Evolutionary conservation across 2,113 vertebrate genomes (phyloP).

Genomic region (Narcine bancroftii): DNA sequence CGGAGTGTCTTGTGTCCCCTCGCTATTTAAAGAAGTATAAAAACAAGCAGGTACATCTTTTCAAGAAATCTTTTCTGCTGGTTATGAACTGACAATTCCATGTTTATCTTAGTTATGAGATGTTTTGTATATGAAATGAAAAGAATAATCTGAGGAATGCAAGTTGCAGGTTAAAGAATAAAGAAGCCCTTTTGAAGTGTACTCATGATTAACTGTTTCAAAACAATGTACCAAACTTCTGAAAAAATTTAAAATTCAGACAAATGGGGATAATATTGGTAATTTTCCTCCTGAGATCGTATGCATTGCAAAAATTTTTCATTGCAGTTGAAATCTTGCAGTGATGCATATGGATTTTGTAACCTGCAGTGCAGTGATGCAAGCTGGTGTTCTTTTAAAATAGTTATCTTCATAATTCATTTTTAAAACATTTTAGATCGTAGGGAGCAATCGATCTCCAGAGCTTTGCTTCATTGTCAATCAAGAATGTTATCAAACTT

Average conservation of each 20-base stretch:
- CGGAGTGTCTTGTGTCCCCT: slow-evolving; percentile 92
- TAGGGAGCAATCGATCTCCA: neutral
- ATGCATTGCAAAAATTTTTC: neutral
- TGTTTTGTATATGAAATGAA: neutral
- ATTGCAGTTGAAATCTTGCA: neutral
- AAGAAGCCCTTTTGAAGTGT: neutral
- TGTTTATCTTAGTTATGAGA: neutral
- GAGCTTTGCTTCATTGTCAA: neutral
- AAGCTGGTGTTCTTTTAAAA: neutral
- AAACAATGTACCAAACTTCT: neutral
- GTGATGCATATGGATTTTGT: neutral
- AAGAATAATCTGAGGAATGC: neutral
- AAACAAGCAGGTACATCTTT: slow-evolving; percentile 85
- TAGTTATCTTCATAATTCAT: neutral
- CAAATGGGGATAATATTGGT: neutral
- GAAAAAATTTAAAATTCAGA: neutral
- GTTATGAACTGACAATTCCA: neutral
- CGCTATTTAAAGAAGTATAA: slow-evolving; percentile 97
- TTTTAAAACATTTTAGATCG: neutral
- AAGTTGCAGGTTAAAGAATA: neutral
- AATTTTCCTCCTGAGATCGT: neutral
- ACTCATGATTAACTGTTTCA: neutral
- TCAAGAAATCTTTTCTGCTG: neutral
- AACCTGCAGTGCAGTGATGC: neutral
- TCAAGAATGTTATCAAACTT: neutral